A percentile compares a stretch with the other conserved stretches of the same genome.
These are phyloP conservation scores for Poicephalus meyeri DNA, from an alignment of 2,113 vertebrate genomes.

Conservation along the genomic window DNA sequence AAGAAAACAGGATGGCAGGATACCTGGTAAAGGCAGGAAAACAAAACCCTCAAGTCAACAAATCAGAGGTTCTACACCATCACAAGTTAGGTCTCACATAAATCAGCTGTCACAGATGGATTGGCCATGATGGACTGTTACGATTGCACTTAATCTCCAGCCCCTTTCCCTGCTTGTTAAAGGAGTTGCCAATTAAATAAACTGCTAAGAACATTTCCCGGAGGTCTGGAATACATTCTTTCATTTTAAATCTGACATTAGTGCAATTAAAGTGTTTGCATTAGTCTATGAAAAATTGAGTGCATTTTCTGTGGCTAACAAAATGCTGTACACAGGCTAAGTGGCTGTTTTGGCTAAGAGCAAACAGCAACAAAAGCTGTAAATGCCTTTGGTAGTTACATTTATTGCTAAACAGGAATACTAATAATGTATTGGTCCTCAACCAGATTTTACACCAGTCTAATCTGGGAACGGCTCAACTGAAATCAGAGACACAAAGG, in stretches of 20 bases:
- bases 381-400: neutral
- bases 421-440: neutral
- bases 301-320: neutral
- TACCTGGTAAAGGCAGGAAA: neutral
- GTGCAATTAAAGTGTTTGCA: neutral
- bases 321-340: neutral
- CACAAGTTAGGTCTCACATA: neutral
- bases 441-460: neutral
- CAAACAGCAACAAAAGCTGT: neutral
- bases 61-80: neutral
- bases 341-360: neutral
- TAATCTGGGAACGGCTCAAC: neutral
- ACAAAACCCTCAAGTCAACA: neutral
- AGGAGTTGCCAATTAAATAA: neutral
- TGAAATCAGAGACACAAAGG: neutral
- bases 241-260: neutral
- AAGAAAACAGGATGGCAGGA: neutral
- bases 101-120: neutral
- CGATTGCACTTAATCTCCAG: neutral
- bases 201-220: neutral
- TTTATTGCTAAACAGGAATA: neutral
- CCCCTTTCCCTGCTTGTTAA: neutral
- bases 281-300: neutral
- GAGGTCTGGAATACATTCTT: neutral
- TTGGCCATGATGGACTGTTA: neutral